A percentile compares a stretch with the other conserved stretches of the same genome.
These are phyloP conservation scores for Spisula solida DNA, from an alignment of 2,888 invertebrate species.

Conservation along the genomic window DNA sequence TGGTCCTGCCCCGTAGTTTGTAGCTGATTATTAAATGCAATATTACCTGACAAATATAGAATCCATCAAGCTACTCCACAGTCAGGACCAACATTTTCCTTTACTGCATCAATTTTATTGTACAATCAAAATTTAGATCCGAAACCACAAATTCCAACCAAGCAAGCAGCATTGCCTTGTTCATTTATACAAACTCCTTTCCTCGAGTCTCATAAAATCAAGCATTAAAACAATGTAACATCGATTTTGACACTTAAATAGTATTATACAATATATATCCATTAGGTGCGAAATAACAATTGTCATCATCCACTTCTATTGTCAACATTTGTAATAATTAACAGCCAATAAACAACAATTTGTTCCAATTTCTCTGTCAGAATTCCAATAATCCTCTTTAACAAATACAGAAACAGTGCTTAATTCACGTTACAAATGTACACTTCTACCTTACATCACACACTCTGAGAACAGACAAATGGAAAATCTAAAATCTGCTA, in stretches of 20 bases:
- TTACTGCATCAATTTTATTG: no score
- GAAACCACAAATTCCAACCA: no score
- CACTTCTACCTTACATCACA: background rate
- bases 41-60: no score
- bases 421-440: background rate
- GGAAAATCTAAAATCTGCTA: background rate
- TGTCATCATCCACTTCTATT: background rate
- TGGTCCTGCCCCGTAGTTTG: no score
- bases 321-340: slow-evolving; percentile 1
- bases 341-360: slow-evolving; percentile 11
- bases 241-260: background rate
- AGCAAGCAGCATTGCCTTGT: no score
- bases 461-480: background rate
- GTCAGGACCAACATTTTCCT: no score
- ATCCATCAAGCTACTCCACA: no score
- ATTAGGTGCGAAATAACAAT: background rate
- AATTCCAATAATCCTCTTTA: background rate
- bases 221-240: background rate
- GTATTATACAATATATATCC: background rate
- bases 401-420: background rate
- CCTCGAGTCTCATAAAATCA: background rate
- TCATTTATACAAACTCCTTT: background rate
- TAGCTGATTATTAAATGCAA: no score
- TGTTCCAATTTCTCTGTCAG: slow-evolving; percentile 13
- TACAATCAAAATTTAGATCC: no score